Base-by-base conservation (phyloP, 2,797 vertebrate species). In the Enteromius anoplus region DNA sequence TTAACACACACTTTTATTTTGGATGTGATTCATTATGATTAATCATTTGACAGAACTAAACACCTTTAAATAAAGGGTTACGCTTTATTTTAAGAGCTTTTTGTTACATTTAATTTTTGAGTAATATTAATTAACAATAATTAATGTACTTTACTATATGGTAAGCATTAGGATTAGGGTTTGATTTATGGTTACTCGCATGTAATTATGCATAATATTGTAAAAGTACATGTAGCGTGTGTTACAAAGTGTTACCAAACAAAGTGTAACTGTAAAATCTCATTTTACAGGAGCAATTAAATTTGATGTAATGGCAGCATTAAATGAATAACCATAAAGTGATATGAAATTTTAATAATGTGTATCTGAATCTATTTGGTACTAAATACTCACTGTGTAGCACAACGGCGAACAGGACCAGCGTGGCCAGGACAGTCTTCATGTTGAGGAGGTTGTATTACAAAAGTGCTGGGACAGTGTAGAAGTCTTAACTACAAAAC, bases 381-480 rank as follows among this genome's bases (percentile, higher is more conserved):
- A 71, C 0, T 7, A 49, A 26, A 88, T 82, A 95, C 95, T 95
- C 89, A 96, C 95, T 86, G 89, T 92, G 87, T 78, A 82, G 89
- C 2, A 91, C 91, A 90, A 94, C 87, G 84, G 91, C 90, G 0
- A 92, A 15, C 77, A 96, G 4, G 40, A 94, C 69, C 84, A 94
- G 90, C 84, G 92, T 75, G 75, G 72, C 79, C 75, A 96, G 90
- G 8, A 89, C 23, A 66, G 89, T 88, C 92, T 86, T 94, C 95
- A 96, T 95, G 85, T 88, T 12, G 49, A 84, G 37, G 89, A 85
- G 86, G 12, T n/a, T 62, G 53, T 15, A 21, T 17, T 12, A 69
- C 19, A 81, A 58, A 81, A 65, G 34, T 10, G 34, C 29, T 8
- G 75, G 42, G 53, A 71, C 51, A 51, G 53, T 78, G 65, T 40